Evolutionary conservation across 2,888 invertebrate species (phyloP).

Genomic region (Frankliniella fusca): DNA sequence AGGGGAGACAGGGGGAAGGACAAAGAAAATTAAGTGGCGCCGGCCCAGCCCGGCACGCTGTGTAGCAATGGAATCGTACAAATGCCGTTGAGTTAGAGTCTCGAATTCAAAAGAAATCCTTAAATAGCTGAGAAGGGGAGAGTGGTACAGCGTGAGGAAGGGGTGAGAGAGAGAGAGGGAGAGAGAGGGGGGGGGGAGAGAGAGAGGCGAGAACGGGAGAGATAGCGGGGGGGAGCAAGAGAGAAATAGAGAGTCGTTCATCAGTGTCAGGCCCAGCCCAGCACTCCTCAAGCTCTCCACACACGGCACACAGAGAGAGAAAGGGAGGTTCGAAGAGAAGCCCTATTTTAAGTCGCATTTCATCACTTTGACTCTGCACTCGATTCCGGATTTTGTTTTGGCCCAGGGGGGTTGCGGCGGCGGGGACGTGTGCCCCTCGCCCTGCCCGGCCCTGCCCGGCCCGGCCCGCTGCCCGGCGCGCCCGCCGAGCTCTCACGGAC

Average conservation of each 20-base stretch:
- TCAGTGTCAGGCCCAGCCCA: neutral
- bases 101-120: slow-evolving; percentile 16
- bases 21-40: too few relatives aligned
- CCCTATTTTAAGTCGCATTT: slow-evolving; percentile 6
- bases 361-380: too few relatives aligned
- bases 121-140: slow-evolving; percentile 3
- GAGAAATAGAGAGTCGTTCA: slow-evolving; percentile 17
- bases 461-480: neutral
- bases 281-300: neutral
- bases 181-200: too few relatives aligned
- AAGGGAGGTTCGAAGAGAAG: neutral
- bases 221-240: neutral
- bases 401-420: too few relatives aligned
- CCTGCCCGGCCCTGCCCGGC: too few relatives aligned
- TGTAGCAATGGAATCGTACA: neutral
- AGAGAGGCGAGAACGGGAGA: neutral
- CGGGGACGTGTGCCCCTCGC: too few relatives aligned
- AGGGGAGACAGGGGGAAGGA: too few relatives aligned
- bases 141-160: neutral
- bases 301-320: neutral
- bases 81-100: neutral
- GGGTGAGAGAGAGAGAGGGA: too few relatives aligned
- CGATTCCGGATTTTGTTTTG: too few relatives aligned
- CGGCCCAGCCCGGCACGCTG: too few relatives aligned
- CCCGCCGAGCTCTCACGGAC: neutral